These are phyloP conservation scores for Todus mexicanus DNA, from an alignment of 2,797 vertebrate genomes.

Conservation along the genomic window DNA sequence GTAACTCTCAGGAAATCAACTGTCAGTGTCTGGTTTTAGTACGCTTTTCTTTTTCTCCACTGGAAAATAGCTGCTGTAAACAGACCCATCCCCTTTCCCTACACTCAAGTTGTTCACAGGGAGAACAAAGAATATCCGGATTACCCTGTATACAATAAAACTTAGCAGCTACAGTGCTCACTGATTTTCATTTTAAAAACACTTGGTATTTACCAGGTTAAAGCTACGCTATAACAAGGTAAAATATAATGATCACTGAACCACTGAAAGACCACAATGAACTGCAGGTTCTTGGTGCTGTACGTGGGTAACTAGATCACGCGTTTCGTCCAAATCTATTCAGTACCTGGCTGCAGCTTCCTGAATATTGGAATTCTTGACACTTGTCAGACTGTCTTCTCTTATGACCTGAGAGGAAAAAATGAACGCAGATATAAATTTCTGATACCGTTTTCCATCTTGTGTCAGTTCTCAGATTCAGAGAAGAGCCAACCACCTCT, in stretches of 20 bases:
- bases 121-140: background rate
- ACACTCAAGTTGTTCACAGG: background rate
- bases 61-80: background rate
- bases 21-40: background rate
- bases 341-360: conserved; percentile 82
- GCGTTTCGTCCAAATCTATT: background rate
- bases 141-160: background rate
- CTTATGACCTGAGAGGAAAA: conserved; percentile 71
- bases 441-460: background rate
- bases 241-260: background rate
- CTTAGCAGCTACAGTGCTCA: background rate
- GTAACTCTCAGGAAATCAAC: background rate
- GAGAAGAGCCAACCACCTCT: background rate
- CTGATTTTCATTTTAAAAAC: background rate
- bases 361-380: conserved; percentile 82
- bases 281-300: background rate
- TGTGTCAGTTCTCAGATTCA: background rate
- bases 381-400: conserved; percentile 77
- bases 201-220: background rate
- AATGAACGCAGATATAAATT: background rate
- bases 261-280: background rate
- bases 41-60: background rate
- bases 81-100: background rate
- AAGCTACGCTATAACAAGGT: background rate
- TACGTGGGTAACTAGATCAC: background rate